Evolutionary conservation across 2,888 invertebrate genomes (phyloP).

Genomic region (Lasioglossum oenotherae): DNA sequence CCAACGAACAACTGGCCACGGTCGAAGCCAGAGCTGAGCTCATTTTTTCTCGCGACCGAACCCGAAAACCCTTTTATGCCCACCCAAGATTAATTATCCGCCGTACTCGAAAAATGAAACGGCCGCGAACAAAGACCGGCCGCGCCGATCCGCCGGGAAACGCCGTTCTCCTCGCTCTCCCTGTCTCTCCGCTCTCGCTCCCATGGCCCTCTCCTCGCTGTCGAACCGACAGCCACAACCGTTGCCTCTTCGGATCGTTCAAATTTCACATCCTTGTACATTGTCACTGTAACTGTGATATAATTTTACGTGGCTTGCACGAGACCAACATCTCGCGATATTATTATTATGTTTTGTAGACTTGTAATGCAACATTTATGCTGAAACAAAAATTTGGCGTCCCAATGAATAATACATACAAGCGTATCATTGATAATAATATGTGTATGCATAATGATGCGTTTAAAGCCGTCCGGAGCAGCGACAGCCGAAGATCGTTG

Average conservation of each 20-base stretch:
- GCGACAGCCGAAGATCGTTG: background rate
- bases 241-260: background rate
- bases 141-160: conserved; percentile 60
- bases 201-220: background rate
- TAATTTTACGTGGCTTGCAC: too few species aligned
- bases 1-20: conserved; percentile 73
- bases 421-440: background rate
- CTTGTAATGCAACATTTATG: too few species aligned
- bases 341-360: too few species aligned
- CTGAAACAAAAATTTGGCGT: background rate
- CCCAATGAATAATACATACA: background rate
- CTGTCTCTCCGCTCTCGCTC: background rate
- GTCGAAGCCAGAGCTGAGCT: conserved; percentile 74
- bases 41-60: conserved; percentile 83
- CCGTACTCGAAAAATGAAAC: conserved; percentile 83
- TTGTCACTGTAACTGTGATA: too few species aligned
- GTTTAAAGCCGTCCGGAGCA: background rate
- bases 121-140: conserved; percentile 71
- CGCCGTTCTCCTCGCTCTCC: background rate
- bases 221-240: background rate
- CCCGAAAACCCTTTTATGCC: conserved; percentile 84
- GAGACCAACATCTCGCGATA: too few species aligned
- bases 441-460: background rate
- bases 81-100: conserved; percentile 84
- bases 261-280: too few species aligned